Base-by-base conservation (phyloP, 2,797 vertebrate genomes). In the Silurus aristotelis region DNA sequence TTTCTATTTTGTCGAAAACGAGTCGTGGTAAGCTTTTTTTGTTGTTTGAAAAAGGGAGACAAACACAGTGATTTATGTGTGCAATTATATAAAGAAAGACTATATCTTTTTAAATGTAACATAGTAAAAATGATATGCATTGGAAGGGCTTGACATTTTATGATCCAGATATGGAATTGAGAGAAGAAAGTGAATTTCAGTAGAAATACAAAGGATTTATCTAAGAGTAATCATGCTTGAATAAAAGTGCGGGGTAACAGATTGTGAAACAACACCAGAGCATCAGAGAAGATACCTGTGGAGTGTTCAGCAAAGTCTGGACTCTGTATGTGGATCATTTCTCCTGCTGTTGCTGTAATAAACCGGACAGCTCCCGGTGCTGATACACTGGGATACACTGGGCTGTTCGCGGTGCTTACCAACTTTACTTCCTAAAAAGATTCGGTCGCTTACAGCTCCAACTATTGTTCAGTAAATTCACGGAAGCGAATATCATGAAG, bases 341-440 rank as follows among this genome's bases (percentile, higher is more conserved):
- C 7, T 12, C 2, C 8, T 27, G 46, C 5, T 12, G 61, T 48
- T 63, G 56, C 55, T 15, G 20, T 61, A 46, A 79, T 25, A 19
- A 38, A 43, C 1, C 52, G 83, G 75, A 84, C 83, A 84, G 83
- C 83, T 84, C 83, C 52, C 5, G 83, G 83, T 84, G 83, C 83
- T 84, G 83, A 83, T 10, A 52, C 48, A 52, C 48, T 10, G 48
- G 10, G 48, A 4, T 7, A 4, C 63, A 31, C 15, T 55, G 17
- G 13, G 25, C 63, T 20, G 15, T 27, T 43, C 43, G 22, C 67
- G n/a, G 2, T 1, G 17, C 17, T 48, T 15, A 12, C 17, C 19
- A 60, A 83, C 55, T 61, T 58, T 43, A 67, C 63, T 80, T 80
- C 20, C 52, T 43, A 2, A 52, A 66, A 27, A 2, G 4, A 27